A percentile compares a stretch with the other conserved stretches of the same genome.
phyloP scores from a whole-genome alignment of 2,888 invertebrate genomes.

The Matsumyia berberina region DNA sequence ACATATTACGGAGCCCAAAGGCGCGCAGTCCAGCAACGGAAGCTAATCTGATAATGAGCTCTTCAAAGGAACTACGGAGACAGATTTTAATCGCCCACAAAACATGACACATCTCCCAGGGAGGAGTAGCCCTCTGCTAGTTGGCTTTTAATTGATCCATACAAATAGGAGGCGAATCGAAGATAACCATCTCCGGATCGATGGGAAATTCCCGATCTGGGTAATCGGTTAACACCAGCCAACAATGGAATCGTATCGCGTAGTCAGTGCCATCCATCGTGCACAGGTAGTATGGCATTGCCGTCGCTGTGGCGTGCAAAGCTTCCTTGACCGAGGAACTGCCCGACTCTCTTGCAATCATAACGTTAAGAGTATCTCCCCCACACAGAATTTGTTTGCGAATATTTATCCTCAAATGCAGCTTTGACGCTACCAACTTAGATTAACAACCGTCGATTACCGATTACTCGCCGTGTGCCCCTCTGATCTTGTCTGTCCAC shows the following conservation, averaged over 20 bases:
- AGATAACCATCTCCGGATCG: conserved; percentile 62
- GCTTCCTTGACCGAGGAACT: conserved; percentile 34
- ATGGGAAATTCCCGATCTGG: conserved; percentile 65
- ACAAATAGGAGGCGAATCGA: conserved; percentile 68
- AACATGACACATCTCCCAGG: conserved; percentile 74
- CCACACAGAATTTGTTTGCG: conserved; percentile 48
- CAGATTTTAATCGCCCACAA: conserved; percentile 70
- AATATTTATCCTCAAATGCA: conserved; percentile 54
- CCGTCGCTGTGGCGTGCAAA: conserved; percentile 66
- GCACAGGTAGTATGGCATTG: conserved; percentile 54
- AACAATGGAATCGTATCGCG: conserved; percentile 62
- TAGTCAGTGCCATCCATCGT: conserved; percentile 58
- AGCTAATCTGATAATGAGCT: conserved; percentile 84
- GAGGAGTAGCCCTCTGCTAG: conserved; percentile 61
- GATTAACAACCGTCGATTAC: conserved; percentile 64
- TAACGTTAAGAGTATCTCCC: conserved; percentile 52
- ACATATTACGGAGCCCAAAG: conserved; percentile 43
- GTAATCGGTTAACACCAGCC: conserved; percentile 72
- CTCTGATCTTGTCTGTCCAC: conserved; percentile 51
- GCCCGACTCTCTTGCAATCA: conserved; percentile 42
- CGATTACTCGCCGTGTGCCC: conserved; percentile 36
- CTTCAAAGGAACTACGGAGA: conserved; percentile 71
- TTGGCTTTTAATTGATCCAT: conserved; percentile 73
- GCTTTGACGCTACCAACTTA: conserved; percentile 48
- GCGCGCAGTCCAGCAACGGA: conserved; percentile 77